Base-by-base conservation (phyloP, 2,888 invertebrate species). In the Tolmerus cingulatus region DNA sequence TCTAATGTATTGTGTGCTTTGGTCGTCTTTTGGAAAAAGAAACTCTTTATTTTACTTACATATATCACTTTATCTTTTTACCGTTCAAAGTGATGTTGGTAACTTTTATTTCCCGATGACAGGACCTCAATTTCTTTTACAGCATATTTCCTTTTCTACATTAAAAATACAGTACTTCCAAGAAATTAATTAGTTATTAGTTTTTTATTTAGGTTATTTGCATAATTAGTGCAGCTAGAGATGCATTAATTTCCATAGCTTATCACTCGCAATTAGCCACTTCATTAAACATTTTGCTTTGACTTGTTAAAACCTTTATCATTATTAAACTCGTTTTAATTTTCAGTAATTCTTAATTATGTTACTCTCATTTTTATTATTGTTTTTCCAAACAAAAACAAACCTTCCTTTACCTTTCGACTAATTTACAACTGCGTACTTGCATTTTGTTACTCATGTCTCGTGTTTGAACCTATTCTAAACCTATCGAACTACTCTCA, bases 1-100 rank as follows among this genome's bases (percentile, higher is more conserved):
- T 82, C 78, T 74, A 86, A 82, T 88, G 79, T 87, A 86, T 87
- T 87, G 88, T 88, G 86, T 87, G 87, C 87, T 88, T 88, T 87
- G 76, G 55, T 85, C 87, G 88, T 87, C 81, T 81, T 76, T 76
- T 76, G 76, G 76, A 40, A 76, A 76, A 46, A n/a, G n/a, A 46
- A 76, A 76, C 14, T 27, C 27, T 76, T 34, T 37, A 37, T 76
- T 86, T 78, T 34, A 51, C 16, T 76, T 74, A 27, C 51, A 23
- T 23, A 66, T 66, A 66, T 66, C 66, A 66, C 66, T 66, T 66
- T 23, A 66, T 66, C 66, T 66, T 66, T 66, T n/a, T 66, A 66
- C 12, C 14, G 66, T 66, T 66, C 27, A 66, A 66, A 66, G 66
- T 66, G 66, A 66, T 66, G 66, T 66, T 66, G 27, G 27, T 66